Evolutionary conservation across 2,113 vertebrate genomes (phyloP), one percentile per base, ranked within the genome.

Genomic region (Phalacrocorax aristotelis): DNA sequence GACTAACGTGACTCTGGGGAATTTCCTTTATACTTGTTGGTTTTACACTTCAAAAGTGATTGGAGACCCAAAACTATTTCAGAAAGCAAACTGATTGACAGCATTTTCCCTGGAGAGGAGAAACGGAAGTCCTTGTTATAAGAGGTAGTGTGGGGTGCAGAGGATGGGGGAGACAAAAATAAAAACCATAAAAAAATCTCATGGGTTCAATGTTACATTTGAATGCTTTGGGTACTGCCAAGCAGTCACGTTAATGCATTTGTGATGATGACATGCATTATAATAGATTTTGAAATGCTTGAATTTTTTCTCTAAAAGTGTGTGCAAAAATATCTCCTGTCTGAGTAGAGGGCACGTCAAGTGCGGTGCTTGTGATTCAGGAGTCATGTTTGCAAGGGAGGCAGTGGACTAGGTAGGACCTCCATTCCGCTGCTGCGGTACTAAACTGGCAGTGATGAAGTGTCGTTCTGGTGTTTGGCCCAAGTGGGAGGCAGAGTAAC

Each of bases 31-130:
- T 92, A 19, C 54, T 80, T 92, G 17, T 62, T 86, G 68, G 11
- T 64, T 95, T 96, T 92, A 68, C 80, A 82, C 58, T 95, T 96
- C 91, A 93, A 89, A 89, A 84, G 57, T 62, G 48, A 48, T 49
- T 57, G 8, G 61, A 83, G 42, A 81, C 62, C 84, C 58, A n/a
- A n/a, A 92, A 72, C 71, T 87, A 27, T 64, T 91, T 84, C 55
- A 89, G 72, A 71, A 93, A 82, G 69, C 77, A 86, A 68, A 86
- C 1, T 88, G 32, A 7, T 61, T 86, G 54, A 66, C 79, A 89
- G 54, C 32, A 21, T 89, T 18, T 51, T 71, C 51, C 36, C n/a
- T 26, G 21, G 32, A 60, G 42, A 82, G 51, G 21, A 40, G 46
- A 80, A 64, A 57, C 7, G 9, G 25, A 57, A 9, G 22, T 88